Conservation (phyloP, 2,888 invertebrate genomes). For the Hartigia nigra region DNA sequence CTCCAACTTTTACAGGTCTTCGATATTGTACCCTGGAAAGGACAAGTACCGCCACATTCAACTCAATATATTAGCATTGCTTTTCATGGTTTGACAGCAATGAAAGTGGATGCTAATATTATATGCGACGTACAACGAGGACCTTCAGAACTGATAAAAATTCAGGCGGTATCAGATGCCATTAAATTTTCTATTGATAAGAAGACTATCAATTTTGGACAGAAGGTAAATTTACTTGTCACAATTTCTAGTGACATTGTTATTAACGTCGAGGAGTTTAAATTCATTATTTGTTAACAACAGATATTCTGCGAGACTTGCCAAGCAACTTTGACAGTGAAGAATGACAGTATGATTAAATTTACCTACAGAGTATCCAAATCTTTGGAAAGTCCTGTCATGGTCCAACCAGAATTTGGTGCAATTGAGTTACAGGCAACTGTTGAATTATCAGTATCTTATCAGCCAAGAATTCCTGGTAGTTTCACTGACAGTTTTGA, state of each 20-base stretch:
- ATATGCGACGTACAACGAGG: constrained; percentile 72
- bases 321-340: constrained; percentile 57
- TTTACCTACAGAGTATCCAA: constrained; percentile 59
- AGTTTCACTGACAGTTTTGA: constrained; percentile 66
- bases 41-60: constrained; percentile 37
- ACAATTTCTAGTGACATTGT: not conserved
- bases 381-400: constrained; percentile 21
- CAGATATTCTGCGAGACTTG: constrained; percentile 62
- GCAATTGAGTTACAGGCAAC: constrained; percentile 64
- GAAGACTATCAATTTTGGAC: constrained; percentile 61
- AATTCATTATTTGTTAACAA: constrained; percentile 11
- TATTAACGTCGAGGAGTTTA: not conserved
- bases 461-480: constrained; percentile 70
- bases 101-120: constrained; percentile 65
- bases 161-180: constrained; percentile 69
- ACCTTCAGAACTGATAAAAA: constrained; percentile 67
- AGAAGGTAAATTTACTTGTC: constrained; percentile 51
- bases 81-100: constrained; percentile 36
- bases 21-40: constrained; percentile 36
- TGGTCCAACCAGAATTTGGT: constrained; percentile 51
- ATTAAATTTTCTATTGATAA: constrained; percentile 68
- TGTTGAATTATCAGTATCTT: constrained; percentile 65
- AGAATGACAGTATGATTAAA: constrained; percentile 68
- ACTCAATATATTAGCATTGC: constrained; percentile 34
- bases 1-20: constrained; percentile 29